These are phyloP conservation scores for Echinops telfairi DNA, from an alignment of 2,113 vertebrate species.

Conservation along the genomic window DNA sequence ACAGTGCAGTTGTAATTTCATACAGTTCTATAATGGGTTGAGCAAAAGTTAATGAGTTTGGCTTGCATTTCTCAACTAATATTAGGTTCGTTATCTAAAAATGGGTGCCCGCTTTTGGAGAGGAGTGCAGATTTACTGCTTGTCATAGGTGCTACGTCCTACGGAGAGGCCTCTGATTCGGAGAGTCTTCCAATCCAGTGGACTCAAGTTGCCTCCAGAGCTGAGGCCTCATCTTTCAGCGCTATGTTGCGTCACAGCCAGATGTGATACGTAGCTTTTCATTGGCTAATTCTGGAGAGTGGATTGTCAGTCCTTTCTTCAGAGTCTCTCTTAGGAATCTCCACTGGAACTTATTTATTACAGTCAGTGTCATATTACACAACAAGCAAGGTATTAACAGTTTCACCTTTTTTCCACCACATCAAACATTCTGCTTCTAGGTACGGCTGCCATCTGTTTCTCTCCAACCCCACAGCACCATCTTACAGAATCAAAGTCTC, in stretches of 20 bases:
- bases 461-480: too few species aligned
- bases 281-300: not conserved
- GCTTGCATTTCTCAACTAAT: not conserved
- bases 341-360: not conserved
- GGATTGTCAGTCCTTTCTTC: not conserved
- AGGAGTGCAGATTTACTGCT: not conserved
- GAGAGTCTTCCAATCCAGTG: not conserved
- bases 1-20: not conserved
- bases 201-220: not conserved
- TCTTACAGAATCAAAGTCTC: too few species aligned
- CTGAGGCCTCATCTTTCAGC: not conserved
- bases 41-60: not conserved
- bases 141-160: not conserved
- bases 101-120: not conserved
- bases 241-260: not conserved
- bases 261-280: not conserved
- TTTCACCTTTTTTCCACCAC: too few species aligned
- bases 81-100: not conserved
- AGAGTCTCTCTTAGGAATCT: not conserved
- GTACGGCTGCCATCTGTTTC: too few species aligned
- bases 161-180: not conserved
- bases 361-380: too few species aligned
- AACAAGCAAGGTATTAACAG: too few species aligned
- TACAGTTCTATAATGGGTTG: not conserved
- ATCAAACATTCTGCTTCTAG: too few species aligned